Percentiles rank a stretch among this genome's conserved stretches.
phyloP scores from a whole-genome alignment of 1,140 invertebrate species.

The Drosophila mayri region DNA sequence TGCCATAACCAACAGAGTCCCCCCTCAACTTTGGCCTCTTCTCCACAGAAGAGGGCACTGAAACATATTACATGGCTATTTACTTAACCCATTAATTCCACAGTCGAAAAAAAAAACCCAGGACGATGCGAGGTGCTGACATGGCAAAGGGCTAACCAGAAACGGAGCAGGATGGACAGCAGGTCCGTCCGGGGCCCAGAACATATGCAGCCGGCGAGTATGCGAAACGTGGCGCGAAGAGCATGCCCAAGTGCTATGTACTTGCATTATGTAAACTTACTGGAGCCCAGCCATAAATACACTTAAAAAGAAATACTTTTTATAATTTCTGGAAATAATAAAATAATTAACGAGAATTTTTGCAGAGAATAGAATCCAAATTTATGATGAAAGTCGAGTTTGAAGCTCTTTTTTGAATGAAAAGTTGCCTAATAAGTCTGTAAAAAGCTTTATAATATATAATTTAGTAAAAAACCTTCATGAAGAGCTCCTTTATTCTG shows the following conservation, averaged over 20 bases:
- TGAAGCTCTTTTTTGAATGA: too few relatives aligned
- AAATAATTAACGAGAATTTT: background rate
- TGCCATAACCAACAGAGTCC: conserved; percentile 16
- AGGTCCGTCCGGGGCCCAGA: conserved; percentile 20
- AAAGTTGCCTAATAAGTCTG: background rate
- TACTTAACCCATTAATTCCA: conserved; percentile 80
- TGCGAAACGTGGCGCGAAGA: conserved; percentile 61
- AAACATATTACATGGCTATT: conserved; percentile 75
- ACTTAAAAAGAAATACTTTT: background rate
- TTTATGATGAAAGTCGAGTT: too few relatives aligned
- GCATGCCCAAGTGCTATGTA: conserved; percentile 58
- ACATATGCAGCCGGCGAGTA: conserved; percentile 54
- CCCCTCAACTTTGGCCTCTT: background rate
- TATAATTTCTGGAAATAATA: background rate
- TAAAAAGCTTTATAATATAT: background rate
- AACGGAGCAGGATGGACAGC: conserved; percentile 18
- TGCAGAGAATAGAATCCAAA: too few relatives aligned
- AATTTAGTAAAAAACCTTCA: background rate
- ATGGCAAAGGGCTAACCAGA: conserved; percentile 36
- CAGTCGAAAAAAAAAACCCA: conserved; percentile 46
- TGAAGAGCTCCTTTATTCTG: background rate
- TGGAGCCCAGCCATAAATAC: conserved; percentile 7
- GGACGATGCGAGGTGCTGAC: conserved; percentile 60
- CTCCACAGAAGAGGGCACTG: conserved; percentile 4
- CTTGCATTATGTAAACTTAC: conserved; percentile 69